phyloP scores from a whole-genome alignment of 2,797 vertebrate genomes.

The Rousettus madagascariensis region DNA sequence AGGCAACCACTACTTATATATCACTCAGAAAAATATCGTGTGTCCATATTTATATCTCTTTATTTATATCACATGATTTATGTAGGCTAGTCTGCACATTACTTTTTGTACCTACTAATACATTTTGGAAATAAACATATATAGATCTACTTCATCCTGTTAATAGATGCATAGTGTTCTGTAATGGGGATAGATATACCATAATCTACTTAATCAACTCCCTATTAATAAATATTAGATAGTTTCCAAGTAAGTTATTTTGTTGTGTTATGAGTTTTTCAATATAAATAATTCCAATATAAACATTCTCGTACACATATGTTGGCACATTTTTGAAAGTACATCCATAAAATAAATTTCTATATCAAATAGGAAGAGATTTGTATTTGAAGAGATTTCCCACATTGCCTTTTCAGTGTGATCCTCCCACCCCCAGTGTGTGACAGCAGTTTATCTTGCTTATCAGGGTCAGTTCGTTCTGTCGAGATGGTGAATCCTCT shows the following conservation, averaged over 20 bases:
- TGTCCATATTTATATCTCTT: not conserved
- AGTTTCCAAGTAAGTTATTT: not conserved
- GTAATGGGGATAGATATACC: not conserved
- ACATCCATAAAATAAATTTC: not conserved
- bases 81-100: not conserved
- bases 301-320: not conserved
- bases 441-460: not conserved
- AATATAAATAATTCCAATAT: not conserved
- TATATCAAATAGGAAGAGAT: not conserved
- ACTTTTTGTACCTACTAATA: not conserved
- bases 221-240: constrained; percentile 1
- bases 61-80: not conserved
- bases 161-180: not conserved
- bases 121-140: not conserved
- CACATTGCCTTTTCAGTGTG: not conserved
- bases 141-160: not conserved
- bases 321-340: not conserved
- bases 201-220: not conserved
- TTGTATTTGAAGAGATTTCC: not conserved
- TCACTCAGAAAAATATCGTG: not conserved
- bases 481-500: not conserved
- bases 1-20: not conserved
- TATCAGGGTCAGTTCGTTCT: not conserved
- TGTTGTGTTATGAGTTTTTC: not conserved
- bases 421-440: not conserved